Evolutionary conservation across 2,113 vertebrate species (phyloP).

Genomic region (Cyprinodon tularosa): DNA sequence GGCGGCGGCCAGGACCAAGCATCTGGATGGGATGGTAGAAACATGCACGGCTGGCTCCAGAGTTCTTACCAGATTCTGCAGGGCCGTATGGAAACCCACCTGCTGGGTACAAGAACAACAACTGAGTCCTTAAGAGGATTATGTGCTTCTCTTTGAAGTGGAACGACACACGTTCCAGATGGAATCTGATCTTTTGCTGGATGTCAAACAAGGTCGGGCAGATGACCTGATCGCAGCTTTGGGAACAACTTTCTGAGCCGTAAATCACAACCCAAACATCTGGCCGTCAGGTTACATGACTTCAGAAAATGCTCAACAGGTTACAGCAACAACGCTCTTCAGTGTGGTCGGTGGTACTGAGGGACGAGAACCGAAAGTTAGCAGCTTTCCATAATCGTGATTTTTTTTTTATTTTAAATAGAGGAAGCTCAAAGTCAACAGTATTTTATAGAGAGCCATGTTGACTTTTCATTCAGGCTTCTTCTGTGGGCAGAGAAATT

Average conservation of each 20-base stretch:
- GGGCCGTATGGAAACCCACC: slow-evolving; percentile 24
- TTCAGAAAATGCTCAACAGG: neutral
- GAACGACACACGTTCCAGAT: slow-evolving; percentile 69
- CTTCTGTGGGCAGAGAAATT: neutral
- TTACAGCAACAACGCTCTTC: neutral
- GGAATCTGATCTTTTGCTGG: slow-evolving; percentile 60
- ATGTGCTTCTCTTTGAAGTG: slow-evolving; percentile 65
- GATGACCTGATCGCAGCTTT: slow-evolving; percentile 39
- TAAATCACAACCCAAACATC: slow-evolving; percentile 18
- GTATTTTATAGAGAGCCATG: neutral
- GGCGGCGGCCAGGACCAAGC: slow-evolving; percentile 45
- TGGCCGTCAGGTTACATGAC: neutral
- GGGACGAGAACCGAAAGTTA: neutral
- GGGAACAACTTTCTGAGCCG: slow-evolving; percentile 27
- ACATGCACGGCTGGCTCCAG: slow-evolving; percentile 35
- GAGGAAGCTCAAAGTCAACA: neutral
- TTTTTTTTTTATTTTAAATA: neutral
- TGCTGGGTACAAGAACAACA: slow-evolving; percentile 54
- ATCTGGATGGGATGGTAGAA: slow-evolving; percentile 67
- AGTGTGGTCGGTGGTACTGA: neutral
- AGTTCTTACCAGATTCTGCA: slow-evolving; percentile 31
- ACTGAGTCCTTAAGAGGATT: slow-evolving; percentile 76
- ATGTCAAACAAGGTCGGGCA: slow-evolving; percentile 24
- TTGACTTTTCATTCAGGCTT: neutral
- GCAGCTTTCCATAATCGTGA: neutral